Evolutionary conservation across 2,797 vertebrate genomes (phyloP).

Genomic region (Microcaecilia unicolor): DNA sequence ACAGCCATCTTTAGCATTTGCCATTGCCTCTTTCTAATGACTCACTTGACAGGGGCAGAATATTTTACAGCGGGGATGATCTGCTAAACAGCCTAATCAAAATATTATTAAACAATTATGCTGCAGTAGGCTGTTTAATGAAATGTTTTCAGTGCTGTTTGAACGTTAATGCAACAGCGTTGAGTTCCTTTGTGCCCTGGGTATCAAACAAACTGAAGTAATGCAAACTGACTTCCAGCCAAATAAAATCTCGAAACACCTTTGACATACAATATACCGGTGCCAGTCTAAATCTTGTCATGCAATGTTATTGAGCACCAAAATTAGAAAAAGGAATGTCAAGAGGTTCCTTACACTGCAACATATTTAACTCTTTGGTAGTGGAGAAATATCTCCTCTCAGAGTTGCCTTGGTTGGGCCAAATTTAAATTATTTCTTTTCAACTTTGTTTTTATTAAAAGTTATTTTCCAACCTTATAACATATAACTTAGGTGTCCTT

Average conservation of each 20-base stretch:
- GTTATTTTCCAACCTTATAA: too few relatives aligned
- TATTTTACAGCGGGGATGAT: conserved; percentile 45
- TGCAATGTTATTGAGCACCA: conserved; percentile 28
- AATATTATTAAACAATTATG: conserved; percentile 79
- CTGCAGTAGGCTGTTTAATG: conserved; percentile 69
- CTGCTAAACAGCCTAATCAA: conserved; percentile 64
- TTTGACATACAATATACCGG: conserved; percentile 45
- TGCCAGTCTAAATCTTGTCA: conserved; percentile 34
- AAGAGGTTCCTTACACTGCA: conserved; percentile 6
- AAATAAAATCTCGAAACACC: conserved; percentile 38
- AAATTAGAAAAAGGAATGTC: conserved; percentile 26
- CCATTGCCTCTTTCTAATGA: conserved; percentile 24
- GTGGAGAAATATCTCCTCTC: not conserved
- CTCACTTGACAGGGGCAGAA: conserved; percentile 39
- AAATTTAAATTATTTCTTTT: conserved; percentile 20
- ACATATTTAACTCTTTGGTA: conserved; percentile 22
- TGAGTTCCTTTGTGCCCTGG: conserved; percentile 60
- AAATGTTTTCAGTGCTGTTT: conserved; percentile 72
- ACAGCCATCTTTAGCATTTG: conserved; percentile 8
- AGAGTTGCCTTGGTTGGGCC: not conserved
- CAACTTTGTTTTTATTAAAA: too few relatives aligned
- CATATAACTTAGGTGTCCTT: too few relatives aligned
- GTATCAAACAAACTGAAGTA: conserved; percentile 55
- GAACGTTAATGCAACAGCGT: conserved; percentile 58
- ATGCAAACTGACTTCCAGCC: conserved; percentile 47